Conservation (phyloP, 1,140 invertebrate genomes). For the Belonocnema kinseyi region DNA sequence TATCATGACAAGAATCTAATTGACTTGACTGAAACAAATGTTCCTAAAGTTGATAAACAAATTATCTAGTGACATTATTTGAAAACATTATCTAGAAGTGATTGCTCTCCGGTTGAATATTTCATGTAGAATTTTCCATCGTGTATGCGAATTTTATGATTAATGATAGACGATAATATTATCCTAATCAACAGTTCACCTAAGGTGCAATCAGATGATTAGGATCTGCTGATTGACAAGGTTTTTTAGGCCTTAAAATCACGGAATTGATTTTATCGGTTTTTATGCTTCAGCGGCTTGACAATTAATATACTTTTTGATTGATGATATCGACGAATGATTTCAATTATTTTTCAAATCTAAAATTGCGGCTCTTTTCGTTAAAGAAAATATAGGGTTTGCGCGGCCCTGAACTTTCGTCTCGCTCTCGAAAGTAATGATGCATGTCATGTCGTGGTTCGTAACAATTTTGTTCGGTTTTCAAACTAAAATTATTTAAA, state of each 20-base stretch:
- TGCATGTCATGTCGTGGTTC: not conserved
- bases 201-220: no score
- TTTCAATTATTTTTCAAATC: not conserved
- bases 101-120: not conserved
- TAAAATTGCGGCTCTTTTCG: no score
- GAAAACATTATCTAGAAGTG: not conserved
- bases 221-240: no score
- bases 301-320: not conserved
- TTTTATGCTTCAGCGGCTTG: no score
- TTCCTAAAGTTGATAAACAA: constrained; percentile 8
- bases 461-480: no score
- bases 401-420: constrained; percentile 12
- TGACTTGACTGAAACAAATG: not conserved
- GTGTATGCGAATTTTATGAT: not conserved
- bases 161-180: not conserved
- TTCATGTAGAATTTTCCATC: not conserved
- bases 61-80: not conserved
- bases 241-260: no score
- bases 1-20: constrained; percentile 22
- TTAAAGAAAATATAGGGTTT: not conserved
- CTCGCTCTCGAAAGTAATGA: constrained; percentile 30
- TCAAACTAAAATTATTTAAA: no score
- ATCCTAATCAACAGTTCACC: not conserved
- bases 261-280: no score
- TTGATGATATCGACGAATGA: not conserved